Conservation (phyloP, 2,797 vertebrate species). For the Chaetophractus vellerosus region DNA sequence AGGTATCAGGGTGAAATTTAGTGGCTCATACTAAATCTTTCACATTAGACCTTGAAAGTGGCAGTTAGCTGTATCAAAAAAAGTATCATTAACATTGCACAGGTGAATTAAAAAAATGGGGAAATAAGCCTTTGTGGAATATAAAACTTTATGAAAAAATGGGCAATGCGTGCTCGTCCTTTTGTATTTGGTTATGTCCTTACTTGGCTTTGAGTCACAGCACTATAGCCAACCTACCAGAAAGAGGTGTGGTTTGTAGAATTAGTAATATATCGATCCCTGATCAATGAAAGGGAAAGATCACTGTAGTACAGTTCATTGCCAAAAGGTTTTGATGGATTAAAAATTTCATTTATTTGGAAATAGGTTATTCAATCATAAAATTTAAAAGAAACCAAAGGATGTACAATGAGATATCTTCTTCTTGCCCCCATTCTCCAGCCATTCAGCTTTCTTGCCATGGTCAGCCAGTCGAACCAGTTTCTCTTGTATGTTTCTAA, state of each 20-base stretch:
- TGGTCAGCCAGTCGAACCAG: not conserved
- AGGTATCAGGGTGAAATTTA: conserved; percentile 25
- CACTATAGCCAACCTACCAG: not conserved
- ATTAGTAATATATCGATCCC: not conserved
- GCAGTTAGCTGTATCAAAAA: conserved; percentile 22
- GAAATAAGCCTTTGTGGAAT: conserved; percentile 1
- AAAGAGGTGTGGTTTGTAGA: not conserved
- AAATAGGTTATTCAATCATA: conserved; percentile 29
- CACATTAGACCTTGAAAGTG: not conserved
- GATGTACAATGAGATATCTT: not conserved
- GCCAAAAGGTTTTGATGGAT: not conserved
- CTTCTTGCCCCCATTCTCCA: not conserved
- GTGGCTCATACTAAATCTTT: not conserved
- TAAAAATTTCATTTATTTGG: conserved; percentile 36
- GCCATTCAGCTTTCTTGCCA: not conserved
- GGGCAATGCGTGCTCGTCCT: not conserved
- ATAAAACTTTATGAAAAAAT: not conserved
- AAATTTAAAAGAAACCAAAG: conserved; percentile 53
- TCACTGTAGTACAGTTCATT: too few species aligned
- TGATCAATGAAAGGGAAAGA: not conserved
- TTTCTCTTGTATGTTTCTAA: conserved; percentile 18
- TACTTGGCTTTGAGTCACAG: not conserved
- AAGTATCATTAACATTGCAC: not conserved
- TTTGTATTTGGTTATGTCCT: not conserved
- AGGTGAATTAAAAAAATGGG: conserved; percentile 30